These are phyloP conservation scores for Alcedo quadribrachys DNA, from an alignment of 2,797 vertebrate species.

Conservation along the genomic window DNA sequence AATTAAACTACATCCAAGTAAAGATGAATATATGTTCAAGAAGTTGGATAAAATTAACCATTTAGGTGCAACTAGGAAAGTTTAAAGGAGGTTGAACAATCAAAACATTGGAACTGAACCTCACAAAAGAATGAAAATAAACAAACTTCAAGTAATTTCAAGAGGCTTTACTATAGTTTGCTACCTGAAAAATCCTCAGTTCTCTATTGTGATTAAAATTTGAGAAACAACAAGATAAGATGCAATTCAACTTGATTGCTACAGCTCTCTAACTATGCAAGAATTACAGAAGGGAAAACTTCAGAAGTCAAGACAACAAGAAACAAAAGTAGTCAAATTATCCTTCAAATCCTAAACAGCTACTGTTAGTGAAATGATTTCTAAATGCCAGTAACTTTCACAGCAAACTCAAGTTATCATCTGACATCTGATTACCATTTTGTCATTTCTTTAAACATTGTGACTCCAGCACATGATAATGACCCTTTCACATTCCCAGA, in stretches of 20 bases:
- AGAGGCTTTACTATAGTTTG: not conserved
- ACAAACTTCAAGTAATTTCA: not conserved
- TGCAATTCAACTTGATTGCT: not conserved
- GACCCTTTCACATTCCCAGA: not conserved
- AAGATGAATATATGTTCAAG: not conserved
- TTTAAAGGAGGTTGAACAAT: not conserved
- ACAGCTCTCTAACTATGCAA: not conserved
- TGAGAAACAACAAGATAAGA: slow-evolving; percentile 15
- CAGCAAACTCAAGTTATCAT: not conserved
- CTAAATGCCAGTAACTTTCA: not conserved
- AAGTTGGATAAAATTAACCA: not conserved
- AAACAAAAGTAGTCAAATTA: not conserved
- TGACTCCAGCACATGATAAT: not conserved
- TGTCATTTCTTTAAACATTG: not conserved
- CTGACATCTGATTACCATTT: not conserved
- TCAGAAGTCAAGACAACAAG: not conserved
- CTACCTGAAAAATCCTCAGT: not conserved
- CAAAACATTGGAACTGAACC: not conserved
- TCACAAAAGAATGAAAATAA: slow-evolving; percentile 21
- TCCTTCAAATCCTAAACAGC: not conserved
- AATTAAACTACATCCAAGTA: not conserved
- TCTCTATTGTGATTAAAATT: slow-evolving; percentile 19
- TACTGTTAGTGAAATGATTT: not conserved
- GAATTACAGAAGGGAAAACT: not conserved
- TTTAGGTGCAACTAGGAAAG: not conserved